Evolutionary conservation across 1,140 invertebrate species (phyloP), one percentile per base, ranked within the genome.

Genomic region (Dendroctonus ponderosae): DNA sequence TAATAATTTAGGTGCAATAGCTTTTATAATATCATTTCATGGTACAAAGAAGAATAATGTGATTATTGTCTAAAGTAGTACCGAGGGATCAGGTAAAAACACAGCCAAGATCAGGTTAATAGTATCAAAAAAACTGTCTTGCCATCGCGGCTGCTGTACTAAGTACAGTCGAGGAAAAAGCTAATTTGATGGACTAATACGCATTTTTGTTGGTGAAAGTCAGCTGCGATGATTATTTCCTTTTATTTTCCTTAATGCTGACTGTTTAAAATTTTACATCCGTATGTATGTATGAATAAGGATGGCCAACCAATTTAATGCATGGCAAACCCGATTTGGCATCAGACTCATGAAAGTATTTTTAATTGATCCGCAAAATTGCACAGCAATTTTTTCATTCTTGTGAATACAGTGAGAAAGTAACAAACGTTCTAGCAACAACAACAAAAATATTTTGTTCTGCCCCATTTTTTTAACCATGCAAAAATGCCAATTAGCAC

Each of bases 1-100:
- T 60, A 60, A 60, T 60, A 60, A 60, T 60, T 60, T 60, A 37
- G 58, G 58, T 60, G 58, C 44, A 60, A 60, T 60, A 60, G 58
- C 58, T 60, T 60, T 60, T 60, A 60, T 58, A 58, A 58, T 60
- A 60, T 60, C 58, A 60, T 60, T 60, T 60, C 58, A 60, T 60
- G 58, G 58, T 60, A 60, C 43, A 60, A 49, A 60, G 58, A 60
- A 60, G 58, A 60, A 60, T 49, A 60, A 60, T 60, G 58, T 60
- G 58, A 60, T 60, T 60, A 60, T 60, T 60, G 43, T 49, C 41
- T 49, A 60, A 56, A 60, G 58, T 60, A 49, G 58, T 60, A 48
- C 58, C 58, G 58, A 60, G 40, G 58, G 58, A 60, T 60, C 58
- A 49, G 44, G 58, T 49, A 60, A 60, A 60, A 60, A 60, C 58